Percentiles rank a stretch among this genome's conserved stretches.
phyloP scores from a whole-genome alignment of 1,140 invertebrate species.

The Brachionus angularis region DNA sequence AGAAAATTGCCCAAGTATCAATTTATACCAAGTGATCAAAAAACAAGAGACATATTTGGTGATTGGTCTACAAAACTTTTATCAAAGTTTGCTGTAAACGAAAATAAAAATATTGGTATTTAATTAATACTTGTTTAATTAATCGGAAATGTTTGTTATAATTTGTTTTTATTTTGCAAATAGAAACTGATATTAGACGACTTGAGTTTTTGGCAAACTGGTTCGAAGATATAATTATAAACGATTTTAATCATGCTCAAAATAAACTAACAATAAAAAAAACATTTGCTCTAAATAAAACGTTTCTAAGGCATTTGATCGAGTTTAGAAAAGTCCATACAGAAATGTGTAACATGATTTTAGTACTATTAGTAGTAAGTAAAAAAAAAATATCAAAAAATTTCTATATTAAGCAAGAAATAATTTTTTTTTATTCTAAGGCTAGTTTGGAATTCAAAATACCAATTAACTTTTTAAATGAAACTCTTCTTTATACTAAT shows the following conservation, averaged over 20 bases:
- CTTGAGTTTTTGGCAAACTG: conserved; percentile 51
- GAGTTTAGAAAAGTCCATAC: conserved; percentile 14
- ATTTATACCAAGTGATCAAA: conserved; percentile 52
- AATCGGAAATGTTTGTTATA: neutral
- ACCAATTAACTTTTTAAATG: conserved; percentile 52
- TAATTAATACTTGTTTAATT: conserved; percentile 11
- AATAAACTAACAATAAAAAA: conserved; percentile 47
- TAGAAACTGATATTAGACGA: conserved; percentile 52
- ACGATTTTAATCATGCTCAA: conserved; percentile 49
- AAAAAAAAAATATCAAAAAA: neutral
- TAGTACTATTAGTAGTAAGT: conserved; percentile 54
- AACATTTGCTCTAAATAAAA: neutral
- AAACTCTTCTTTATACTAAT: conserved; percentile 51
- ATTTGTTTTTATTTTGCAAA: conserved; percentile 35
- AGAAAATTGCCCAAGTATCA: conserved; percentile 51
- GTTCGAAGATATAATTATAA: conserved; percentile 51
- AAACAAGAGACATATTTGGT: conserved; percentile 45
- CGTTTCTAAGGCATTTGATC: conserved; percentile 3
- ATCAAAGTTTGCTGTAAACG: conserved; percentile 51
- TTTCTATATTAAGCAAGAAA: neutral
- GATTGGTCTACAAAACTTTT: conserved; percentile 50
- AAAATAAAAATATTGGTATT: conserved; percentile 50
- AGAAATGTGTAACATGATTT: conserved; percentile 54
- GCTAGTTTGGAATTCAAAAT: conserved; percentile 55
- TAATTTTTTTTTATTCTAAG: conserved; percentile 45